Evolutionary conservation across 2,797 vertebrate species (phyloP), one percentile per base, ranked within the genome.

Genomic region (Pangasius djambal): DNA sequence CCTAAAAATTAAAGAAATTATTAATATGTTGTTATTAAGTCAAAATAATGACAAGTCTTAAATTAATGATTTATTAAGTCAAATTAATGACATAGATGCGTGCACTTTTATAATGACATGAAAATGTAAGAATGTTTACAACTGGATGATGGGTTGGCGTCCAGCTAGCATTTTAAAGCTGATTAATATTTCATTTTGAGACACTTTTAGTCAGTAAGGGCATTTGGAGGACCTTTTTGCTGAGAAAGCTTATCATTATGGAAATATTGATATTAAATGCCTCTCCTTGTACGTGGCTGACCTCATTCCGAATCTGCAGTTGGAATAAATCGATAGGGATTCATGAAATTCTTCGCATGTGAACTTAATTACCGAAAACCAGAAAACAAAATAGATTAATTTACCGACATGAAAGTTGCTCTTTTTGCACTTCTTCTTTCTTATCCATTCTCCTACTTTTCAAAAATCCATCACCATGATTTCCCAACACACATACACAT

Each of bases 401-500:
- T 31, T 20, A 20, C 44, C 28, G 16, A 67, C 61, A 50, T 50
- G n/a, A 84, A 84, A 50, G 83, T 10, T 50, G 63, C 59, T 67
- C 81, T 59, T 65, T 6, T 15, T 44, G 34, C 22, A 63, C 22
- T 28, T 83, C 13, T 44, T 65, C 25, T n/a, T 83, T 83, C 25
- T 63, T 63, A 15, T 83, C 57, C 34, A n/a, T 83, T 83, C 55
- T 82, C 20, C 50, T 34, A 10, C 13, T 79, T 57, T 55, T 57
- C 52, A 31, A 34, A 57, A 61, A 61, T 83, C 34, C 67, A 74
- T 72, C 15, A 34, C n/a, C 16, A 12, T 34, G 50, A 79, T 81
- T 57, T 81, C 78, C 78, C 78, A 81, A 34, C 78, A 81, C 77
- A 74, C 67, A 86, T 6, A 55, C 18, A 72, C 18, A 75, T 28